Percentiles rank a stretch among this genome's conserved stretches.
phyloP scores from a whole-genome alignment of 92 coral and sea anemone species.

The Porites cylindrica region DNA sequence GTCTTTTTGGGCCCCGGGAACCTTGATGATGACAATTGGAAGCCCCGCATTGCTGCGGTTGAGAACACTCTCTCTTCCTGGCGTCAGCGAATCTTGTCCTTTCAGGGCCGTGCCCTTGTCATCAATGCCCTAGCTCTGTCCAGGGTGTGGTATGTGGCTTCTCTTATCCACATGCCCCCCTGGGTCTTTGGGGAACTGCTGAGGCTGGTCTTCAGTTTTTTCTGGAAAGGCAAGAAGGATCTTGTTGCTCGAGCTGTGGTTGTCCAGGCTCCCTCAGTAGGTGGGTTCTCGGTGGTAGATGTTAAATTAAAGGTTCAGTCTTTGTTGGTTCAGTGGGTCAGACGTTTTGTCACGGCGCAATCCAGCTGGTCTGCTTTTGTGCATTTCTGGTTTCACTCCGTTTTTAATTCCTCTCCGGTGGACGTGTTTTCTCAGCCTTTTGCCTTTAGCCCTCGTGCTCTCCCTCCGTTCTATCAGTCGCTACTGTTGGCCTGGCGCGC shows the following conservation, averaged over 20 bases:
- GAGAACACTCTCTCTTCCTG: constrained; percentile 30
- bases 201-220: constrained; percentile 13
- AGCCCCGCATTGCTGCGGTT: constrained; percentile 14
- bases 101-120: constrained; percentile 32
- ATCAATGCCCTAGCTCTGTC: constrained; percentile 42
- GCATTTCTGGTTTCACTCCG: background rate
- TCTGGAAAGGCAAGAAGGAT: constrained; percentile 31
- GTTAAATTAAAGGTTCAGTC: background rate
- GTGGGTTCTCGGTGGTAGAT: constrained; percentile 16
- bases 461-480: constrained; percentile 10
- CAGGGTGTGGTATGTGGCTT: constrained; percentile 51
- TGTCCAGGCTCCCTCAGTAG: background rate
- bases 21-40: constrained; percentile 35
- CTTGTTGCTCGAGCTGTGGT: constrained; percentile 5
- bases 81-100: constrained; percentile 23
- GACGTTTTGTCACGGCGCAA: background rate
- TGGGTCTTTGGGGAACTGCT: background rate
- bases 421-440: constrained; percentile 5
- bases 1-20: constrained; percentile 41
- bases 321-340: constrained; percentile 16
- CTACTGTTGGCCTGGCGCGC: constrained; percentile 13
- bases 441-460: background rate
- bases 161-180: constrained; percentile 28
- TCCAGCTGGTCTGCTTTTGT: background rate
- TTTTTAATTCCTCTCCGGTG: background rate